Conservation (phyloP, 2,888 invertebrate genomes). For the Xanthia togata region DNA sequence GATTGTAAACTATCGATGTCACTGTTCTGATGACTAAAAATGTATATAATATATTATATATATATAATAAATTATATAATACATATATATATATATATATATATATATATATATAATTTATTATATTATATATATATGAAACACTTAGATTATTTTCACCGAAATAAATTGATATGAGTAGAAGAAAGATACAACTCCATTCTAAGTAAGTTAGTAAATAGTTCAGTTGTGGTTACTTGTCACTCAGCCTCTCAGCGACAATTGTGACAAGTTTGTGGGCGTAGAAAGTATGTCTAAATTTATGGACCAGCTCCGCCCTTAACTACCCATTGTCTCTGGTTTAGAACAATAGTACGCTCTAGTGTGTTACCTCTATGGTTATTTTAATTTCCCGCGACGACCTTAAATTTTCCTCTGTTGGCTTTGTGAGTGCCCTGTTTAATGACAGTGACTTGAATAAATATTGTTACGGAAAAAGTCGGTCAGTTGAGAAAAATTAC, state of each 20-base stretch:
- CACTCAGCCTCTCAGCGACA: conserved; percentile 61
- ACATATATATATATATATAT: too few relatives aligned
- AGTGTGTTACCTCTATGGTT: conserved; percentile 61
- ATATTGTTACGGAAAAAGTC: conserved; percentile 49
- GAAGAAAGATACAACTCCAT: conserved; percentile 27
- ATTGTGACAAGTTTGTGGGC: conserved; percentile 70
- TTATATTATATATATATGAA: too few relatives aligned
- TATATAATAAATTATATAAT: too few relatives aligned
- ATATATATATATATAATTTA: too few relatives aligned
- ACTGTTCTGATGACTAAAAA: too few relatives aligned
- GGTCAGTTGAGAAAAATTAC: conserved; percentile 39
- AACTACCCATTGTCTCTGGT: conserved; percentile 65
- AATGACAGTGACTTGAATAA: conserved; percentile 39
- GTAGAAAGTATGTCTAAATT: conserved; percentile 74
- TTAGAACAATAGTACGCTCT: conserved; percentile 64
- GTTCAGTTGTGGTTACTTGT: conserved; percentile 51
- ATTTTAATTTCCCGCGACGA: conserved; percentile 61
- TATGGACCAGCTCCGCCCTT: conserved; percentile 68
- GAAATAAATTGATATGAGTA: not conserved
- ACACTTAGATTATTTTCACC: not conserved
- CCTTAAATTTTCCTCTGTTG: conserved; percentile 57
- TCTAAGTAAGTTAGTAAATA: conserved; percentile 30
- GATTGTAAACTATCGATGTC: not conserved
- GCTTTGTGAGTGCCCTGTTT: conserved; percentile 45
- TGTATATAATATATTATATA: too few relatives aligned